Conservation (phyloP, 2,888 invertebrate species). For the Hydropsyche betteni region DNA sequence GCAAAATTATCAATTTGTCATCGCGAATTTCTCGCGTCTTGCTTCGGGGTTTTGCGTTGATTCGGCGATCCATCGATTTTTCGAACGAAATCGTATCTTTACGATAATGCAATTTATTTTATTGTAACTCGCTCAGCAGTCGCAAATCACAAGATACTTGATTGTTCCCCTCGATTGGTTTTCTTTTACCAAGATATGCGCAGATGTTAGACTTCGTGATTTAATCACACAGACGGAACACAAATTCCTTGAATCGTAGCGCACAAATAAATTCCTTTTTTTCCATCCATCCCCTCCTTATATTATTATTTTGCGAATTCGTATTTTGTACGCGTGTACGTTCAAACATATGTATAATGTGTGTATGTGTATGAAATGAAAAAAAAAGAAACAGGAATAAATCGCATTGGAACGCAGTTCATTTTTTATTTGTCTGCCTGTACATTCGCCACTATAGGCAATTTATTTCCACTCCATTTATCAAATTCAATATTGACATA, state of each 20-base stretch:
- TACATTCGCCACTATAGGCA: conserved; percentile 35
- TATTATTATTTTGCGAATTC: too few relatives aligned
- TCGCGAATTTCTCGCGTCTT: neutral
- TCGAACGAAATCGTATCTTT: too few relatives aligned
- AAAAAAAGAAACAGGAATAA: conserved; percentile 13
- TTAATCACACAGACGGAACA: conserved; percentile 22
- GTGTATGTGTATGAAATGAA: neutral
- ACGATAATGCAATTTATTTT: too few relatives aligned
- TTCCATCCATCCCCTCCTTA: neutral
- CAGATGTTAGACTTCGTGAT: conserved; percentile 26
- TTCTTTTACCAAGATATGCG: conserved; percentile 1
- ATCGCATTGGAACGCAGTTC: conserved; percentile 16
- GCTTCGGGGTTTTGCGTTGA: too few relatives aligned
- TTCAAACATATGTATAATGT: neutral
- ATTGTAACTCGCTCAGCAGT: too few relatives aligned
- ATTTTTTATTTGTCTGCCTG: conserved; percentile 35
- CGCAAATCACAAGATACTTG: too few relatives aligned
- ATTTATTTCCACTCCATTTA: conserved; percentile 39
- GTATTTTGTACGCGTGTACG: neutral
- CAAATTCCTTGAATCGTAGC: conserved; percentile 19
- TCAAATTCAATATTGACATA: conserved; percentile 40
- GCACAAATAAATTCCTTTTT: conserved; percentile 5
- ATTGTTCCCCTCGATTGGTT: too few relatives aligned
- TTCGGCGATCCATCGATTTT: neutral
- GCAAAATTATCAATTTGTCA: conserved; percentile 29